Base-by-base conservation (phyloP, 2,113 vertebrate genomes). In the Vicugna pacos region DNA sequence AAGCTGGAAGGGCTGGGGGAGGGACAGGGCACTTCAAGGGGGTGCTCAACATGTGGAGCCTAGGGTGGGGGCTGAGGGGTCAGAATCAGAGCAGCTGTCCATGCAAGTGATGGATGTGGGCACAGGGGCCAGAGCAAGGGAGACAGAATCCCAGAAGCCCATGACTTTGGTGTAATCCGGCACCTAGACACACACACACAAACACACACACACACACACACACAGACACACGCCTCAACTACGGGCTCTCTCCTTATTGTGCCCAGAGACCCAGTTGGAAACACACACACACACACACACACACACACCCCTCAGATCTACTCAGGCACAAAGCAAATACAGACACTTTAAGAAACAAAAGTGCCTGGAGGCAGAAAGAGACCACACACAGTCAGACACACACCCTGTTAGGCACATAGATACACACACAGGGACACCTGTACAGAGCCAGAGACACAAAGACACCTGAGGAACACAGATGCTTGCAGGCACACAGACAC, bases 401-500 rank as follows among this genome's bases (percentile, higher is more conserved):
- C 7, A 62, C 12, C 15, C 52, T 52, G 5, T 52, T 12, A 87
- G 62, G 56, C 67, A 73, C 38, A 30, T 28, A 69, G 15, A 73
- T 2, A 30, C 54, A 54, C 22, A 76, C 30, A 38, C 14, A 16
- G 0, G 16, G 26, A 38, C 28, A 32, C 58, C 5, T 2, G 6
- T 1, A 20, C 28, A 50, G 22, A 87, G 8, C 13, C 46, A 91
- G 73, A 84, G 77, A 75, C 70, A 96, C 88, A 97, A 62, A 93
- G 80, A 64, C 48, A 26, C 26, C 26, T 0, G 10, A 15, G 32
- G 70, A 79, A 62, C 32, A 48, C 6, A 6, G 30, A 48, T 8
- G 5, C 70, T 1, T 0, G 17, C 8, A 6, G 28, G 64, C 52
- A 77, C 48, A 14, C 38, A 17, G 16, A 80, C 24, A 24, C 32